Conservation (phyloP, 2,888 invertebrate species). For the Eupithecia subumbrata region DNA sequence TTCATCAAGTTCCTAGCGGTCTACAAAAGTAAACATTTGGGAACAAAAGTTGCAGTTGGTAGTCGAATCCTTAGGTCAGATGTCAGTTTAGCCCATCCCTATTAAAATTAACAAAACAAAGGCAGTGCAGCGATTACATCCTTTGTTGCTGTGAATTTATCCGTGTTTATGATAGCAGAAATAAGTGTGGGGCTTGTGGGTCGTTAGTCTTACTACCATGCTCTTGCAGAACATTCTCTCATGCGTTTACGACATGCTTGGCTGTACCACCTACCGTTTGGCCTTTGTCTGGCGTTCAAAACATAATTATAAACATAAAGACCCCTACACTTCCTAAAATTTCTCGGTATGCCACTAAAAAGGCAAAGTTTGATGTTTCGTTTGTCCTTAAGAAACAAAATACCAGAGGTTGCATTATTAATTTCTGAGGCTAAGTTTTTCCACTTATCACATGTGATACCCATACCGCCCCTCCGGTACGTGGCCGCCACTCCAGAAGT, state of each 20-base stretch:
- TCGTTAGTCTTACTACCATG: constrained; percentile 24
- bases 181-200: constrained; percentile 29
- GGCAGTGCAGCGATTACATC: constrained; percentile 42
- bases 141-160: constrained; percentile 44
- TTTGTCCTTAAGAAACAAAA: neutral
- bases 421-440: neutral
- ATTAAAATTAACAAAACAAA: constrained; percentile 46
- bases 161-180: constrained; percentile 37
- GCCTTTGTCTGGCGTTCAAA: neutral
- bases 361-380: neutral
- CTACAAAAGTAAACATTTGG: too few relatives aligned
- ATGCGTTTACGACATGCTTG: neutral
- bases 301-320: too few relatives aligned
- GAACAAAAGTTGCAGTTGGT: too few relatives aligned
- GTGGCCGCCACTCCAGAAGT: too few relatives aligned
- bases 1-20: too few relatives aligned
- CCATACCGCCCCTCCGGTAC: too few relatives aligned
- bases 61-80: neutral
- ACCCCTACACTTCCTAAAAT: too few relatives aligned
- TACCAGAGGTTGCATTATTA: neutral
- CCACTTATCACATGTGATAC: neutral
- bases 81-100: constrained; percentile 18
- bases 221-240: neutral
- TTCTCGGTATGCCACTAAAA: neutral
- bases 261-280: neutral